Evolutionary conservation across 2,888 invertebrate genomes (phyloP), one percentile per base, ranked within the genome.

Genomic region (Agrochola lota): DNA sequence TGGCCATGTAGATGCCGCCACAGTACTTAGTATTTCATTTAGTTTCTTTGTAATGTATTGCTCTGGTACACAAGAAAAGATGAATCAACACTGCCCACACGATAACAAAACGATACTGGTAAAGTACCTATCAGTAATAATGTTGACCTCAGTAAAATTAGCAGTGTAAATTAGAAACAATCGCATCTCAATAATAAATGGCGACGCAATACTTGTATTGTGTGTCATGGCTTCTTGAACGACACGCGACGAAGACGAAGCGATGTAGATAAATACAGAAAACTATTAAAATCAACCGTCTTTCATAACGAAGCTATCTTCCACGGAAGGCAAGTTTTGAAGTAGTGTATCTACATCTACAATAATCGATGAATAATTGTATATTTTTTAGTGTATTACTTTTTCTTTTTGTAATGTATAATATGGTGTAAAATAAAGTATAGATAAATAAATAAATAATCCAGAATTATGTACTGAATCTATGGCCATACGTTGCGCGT

Each of bases 151-250:
- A 64, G 66, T 40, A 66, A 57, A 74, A 81, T 84, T 76, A 75
- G 26, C 60, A 12, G 57, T 67, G 49, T 74, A 71, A 81, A 79
- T 72, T n/a, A 63, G 30, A 68, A 74, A 71, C 78, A 78, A 77
- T 75, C 49, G 73, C 78, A 74, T 78, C 80, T 84, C 62, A 62
- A 73, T 76, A 71, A 63, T 74, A 59, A 71, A 67, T 70, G 63
- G 43, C 62, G 68, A 43, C 63, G 78, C 74, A 78, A 72, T 78
- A 79, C 63, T 57, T 72, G 59, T 67, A 60, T 84, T 81, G 63
- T 81, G 64, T 85, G 88, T 86, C 88, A 87, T 78, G 84, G 88
- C 72, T 85, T 64, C 59, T 67, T 59, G 17, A 20, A 66, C 43
- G 60, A 70, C 87, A 87, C 83, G 87, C 87, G 60, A 85, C 59